These are phyloP conservation scores for Bombyx mandarina DNA, from an alignment of 1,140 invertebrate genomes.

Conservation along the genomic window DNA sequence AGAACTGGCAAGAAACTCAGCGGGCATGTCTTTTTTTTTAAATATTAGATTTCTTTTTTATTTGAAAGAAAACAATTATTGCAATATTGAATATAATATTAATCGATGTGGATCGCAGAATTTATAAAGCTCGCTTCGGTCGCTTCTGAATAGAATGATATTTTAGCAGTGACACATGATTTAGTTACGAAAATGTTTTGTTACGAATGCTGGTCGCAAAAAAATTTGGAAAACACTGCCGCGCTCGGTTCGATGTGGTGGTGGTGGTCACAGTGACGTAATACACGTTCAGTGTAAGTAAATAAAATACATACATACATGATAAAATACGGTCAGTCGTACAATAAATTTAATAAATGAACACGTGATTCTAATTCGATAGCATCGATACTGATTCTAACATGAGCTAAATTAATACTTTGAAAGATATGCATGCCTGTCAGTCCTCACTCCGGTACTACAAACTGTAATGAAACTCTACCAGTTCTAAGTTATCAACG, in stretches of 20 bases:
- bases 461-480: too few relatives aligned
- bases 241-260: slow-evolving; percentile 36
- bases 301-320: slow-evolving; percentile 20
- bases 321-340: slow-evolving; percentile 15
- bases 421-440: slow-evolving; percentile 39
- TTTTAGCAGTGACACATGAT: neutral
- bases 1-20: too few relatives aligned
- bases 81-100: too few relatives aligned
- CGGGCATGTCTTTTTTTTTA: too few relatives aligned
- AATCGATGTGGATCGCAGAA: too few relatives aligned
- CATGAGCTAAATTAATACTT: slow-evolving; percentile 5
- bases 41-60: too few relatives aligned
- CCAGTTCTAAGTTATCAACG: too few relatives aligned
- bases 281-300: slow-evolving; percentile 23
- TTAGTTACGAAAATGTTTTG: slow-evolving; percentile 16
- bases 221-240: slow-evolving; percentile 50
- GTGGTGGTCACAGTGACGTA: slow-evolving; percentile 17
- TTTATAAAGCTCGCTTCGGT: neutral
- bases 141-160: slow-evolving; percentile 3
- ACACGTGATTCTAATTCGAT: neutral
- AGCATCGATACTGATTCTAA: neutral
- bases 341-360: neutral
- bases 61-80: too few relatives aligned
- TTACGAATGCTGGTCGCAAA: slow-evolving; percentile 30
- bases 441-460: slow-evolving; percentile 23